Conservation (phyloP, 1,140 invertebrate genomes). For the Melipona quadrifasciata region DNA sequence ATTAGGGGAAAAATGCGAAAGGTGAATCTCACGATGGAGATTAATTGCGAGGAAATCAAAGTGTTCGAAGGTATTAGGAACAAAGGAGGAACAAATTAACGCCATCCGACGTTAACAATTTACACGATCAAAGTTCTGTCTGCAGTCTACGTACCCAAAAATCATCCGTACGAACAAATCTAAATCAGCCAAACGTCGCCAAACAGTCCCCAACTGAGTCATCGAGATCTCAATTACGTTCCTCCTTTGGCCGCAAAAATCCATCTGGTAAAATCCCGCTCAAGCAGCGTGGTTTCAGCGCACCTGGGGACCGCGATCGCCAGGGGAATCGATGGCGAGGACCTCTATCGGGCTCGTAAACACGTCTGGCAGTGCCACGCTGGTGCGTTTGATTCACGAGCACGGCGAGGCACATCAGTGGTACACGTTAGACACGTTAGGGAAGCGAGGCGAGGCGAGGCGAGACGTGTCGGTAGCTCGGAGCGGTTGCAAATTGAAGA, state of each 20-base stretch:
- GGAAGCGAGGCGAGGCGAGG: too few species aligned
- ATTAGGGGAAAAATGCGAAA: too few species aligned
- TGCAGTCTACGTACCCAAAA: too few species aligned
- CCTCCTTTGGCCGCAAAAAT: background rate
- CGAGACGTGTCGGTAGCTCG: constrained; percentile 23
- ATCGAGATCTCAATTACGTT: background rate
- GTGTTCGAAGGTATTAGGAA: too few species aligned
- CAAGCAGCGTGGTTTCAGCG: background rate
- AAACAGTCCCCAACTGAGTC: background rate
- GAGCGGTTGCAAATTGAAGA: constrained; percentile 67
- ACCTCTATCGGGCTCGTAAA: background rate
- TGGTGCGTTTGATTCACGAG: constrained; percentile 18
- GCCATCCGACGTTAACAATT: too few species aligned
- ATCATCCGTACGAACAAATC: too few species aligned
- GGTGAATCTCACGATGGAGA: too few species aligned
- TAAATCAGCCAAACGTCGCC: too few species aligned
- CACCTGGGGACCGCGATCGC: constrained; percentile 28
- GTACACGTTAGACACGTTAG: background rate
- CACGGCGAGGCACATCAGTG: background rate
- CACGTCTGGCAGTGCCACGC: background rate
- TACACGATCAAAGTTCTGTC: too few species aligned
- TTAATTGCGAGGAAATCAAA: too few species aligned
- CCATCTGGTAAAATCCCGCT: background rate
- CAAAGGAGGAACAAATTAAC: too few species aligned
- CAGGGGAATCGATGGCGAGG: background rate